phyloP scores from a whole-genome alignment of 2,888 invertebrate species.

The Seira musarum region DNA sequence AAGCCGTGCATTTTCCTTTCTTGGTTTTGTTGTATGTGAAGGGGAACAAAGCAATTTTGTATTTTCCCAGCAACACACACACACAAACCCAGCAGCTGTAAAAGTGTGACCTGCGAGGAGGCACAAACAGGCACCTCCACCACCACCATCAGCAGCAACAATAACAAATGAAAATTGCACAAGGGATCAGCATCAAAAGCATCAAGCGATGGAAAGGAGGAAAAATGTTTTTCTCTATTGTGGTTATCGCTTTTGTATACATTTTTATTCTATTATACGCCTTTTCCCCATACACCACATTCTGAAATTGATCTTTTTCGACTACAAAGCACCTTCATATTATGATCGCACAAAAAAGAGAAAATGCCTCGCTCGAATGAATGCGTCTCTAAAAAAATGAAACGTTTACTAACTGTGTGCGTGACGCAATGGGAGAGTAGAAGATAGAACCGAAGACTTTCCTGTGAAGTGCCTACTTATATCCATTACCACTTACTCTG shows the following conservation, averaged over 20 bases:
- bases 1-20: not conserved
- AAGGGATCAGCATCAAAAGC: not conserved
- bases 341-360: no score
- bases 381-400: not conserved
- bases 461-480: constrained; percentile 7
- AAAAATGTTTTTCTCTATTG: not conserved
- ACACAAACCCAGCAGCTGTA: not conserved
- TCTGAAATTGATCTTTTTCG: not conserved
- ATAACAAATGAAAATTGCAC: not conserved
- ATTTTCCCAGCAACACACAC: no score
- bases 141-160: not conserved
- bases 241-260: constrained; percentile 9
- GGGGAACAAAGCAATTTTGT: no score
- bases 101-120: not conserved
- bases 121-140: not conserved
- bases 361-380: no score
- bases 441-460: constrained; percentile 1
- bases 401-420: constrained; percentile 21
- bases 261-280: not conserved
- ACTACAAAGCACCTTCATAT: no score
- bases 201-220: not conserved
- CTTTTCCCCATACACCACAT: not conserved
- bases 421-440: constrained; percentile 35
- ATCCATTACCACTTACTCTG: constrained; percentile 4
- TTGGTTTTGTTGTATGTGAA: not conserved